Evolutionary conservation across 2,113 vertebrate species (phyloP), one percentile per base, ranked within the genome.

Genomic region (Stigmatopora nigra): DNA sequence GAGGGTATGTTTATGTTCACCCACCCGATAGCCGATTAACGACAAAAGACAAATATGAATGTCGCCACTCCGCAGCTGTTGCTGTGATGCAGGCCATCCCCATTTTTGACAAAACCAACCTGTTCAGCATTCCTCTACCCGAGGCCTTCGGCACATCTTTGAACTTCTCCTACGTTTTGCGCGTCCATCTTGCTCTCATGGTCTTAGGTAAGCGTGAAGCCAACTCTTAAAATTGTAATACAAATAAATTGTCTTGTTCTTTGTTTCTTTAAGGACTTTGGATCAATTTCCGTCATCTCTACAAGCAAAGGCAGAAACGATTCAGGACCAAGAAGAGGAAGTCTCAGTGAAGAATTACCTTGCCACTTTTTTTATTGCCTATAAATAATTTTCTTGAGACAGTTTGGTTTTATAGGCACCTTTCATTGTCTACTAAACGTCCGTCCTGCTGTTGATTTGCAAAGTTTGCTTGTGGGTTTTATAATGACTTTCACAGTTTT

Each of bases 321-420:
- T 94, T 92, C 22, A 88, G 90, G 70, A 91, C 91, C 75, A 97
- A 91, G 85, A 97, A 92, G 86, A 94, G 92, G 75, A 99, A 98
- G 89, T 72, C 89, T 53, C 89, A 93, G 51, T 98, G 82, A 93
- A 59, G 38, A 58, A 56, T 66, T 16, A 7, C 58, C 56, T 52
- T 55, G 64, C 70, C 75, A 75, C 69, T 77, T 78, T 62, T n/a
- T 63, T 63, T 65, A 8, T 78, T 71, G 88, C 90, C n/a, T 25
- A 63, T 14, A 35, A 59, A 15, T 41, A 6, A 44, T 49, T 31
- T 36, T 14, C 25, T 67, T 44, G 1, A 71, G 53, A 71, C 45
- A 13, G 48, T 72, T 1, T 13, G 7, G 19, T 36, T 9, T 55
- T 61, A 7, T 35, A 38, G 35, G 3, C 10, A 45, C 7, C n/a